Evolutionary conservation across 2,797 vertebrate species (phyloP).

Genomic region (Scolopax rusticola): DNA sequence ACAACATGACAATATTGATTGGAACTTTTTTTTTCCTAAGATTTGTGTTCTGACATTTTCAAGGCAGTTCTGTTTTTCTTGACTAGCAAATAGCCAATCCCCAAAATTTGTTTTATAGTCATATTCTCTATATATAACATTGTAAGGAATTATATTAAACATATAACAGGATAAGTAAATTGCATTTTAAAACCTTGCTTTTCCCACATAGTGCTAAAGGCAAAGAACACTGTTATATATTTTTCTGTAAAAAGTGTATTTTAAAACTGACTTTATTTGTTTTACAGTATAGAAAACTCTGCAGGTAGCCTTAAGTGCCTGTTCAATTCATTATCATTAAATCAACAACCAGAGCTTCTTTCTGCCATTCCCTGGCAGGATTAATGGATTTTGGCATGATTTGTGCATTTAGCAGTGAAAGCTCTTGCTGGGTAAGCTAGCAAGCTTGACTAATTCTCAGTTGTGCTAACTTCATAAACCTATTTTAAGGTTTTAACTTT

Average conservation of each 20-base stretch:
- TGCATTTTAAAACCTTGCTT: not conserved
- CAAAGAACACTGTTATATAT: not conserved
- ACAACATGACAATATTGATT: not conserved
- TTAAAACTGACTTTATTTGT: conserved; percentile 77
- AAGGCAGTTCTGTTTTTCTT: not conserved
- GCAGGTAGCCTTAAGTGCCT: conserved; percentile 77
- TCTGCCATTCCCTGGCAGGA: conserved; percentile 78
- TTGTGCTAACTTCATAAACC: conserved; percentile 83
- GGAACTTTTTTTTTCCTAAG: not conserved
- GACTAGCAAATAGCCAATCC: not conserved
- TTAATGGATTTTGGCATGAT: conserved; percentile 83
- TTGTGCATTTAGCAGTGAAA: conserved; percentile 79
- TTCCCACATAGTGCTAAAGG: not conserved
- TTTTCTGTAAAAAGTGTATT: conserved; percentile 47
- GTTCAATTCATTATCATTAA: conserved; percentile 84
- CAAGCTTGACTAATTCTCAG: conserved; percentile 85
- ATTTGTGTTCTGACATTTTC: not conserved
- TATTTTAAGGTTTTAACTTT: conserved; percentile 81
- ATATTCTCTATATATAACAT: not conserved
- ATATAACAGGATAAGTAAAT: not conserved
- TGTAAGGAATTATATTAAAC: not conserved
- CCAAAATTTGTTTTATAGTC: not conserved
- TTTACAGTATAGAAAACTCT: conserved; percentile 77
- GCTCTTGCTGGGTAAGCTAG: conserved; percentile 81
- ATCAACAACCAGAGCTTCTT: conserved; percentile 82